A percentile compares a stretch with the other conserved stretches of the same genome.
phyloP scores from a whole-genome alignment of 2,113 vertebrate genomes.

The Conger conger region DNA sequence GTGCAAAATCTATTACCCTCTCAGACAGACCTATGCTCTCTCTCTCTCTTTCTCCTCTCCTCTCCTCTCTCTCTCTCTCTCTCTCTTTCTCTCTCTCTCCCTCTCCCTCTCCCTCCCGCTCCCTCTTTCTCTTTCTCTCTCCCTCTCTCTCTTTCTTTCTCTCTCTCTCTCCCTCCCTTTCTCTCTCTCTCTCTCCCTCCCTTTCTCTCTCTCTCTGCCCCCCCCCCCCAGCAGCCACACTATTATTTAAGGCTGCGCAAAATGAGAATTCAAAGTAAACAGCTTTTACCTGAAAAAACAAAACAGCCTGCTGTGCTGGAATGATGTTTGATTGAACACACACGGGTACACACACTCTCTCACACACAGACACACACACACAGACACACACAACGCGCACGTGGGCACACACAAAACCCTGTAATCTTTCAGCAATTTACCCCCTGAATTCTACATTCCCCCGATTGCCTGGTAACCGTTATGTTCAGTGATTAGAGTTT shows the following conservation, averaged over 20 bases:
- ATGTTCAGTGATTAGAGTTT: neutral
- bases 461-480: neutral
- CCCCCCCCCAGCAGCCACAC: neutral
- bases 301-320: constrained; percentile 7
- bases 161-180: neutral
- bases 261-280: constrained; percentile 17
- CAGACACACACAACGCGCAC: neutral
- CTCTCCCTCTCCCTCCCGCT: too few relatives aligned
- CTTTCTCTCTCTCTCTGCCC: neutral
- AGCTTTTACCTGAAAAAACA: constrained; percentile 25
- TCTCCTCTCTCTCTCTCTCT: neutral
- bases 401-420: neutral
- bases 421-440: constrained; percentile 13
- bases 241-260: neutral
- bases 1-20: neutral
- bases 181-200: neutral
- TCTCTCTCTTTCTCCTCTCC: neutral
- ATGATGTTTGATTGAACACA: constrained; percentile 26
- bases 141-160: too few relatives aligned
- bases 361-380: neutral
- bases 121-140: neutral
- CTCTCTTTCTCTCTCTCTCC: neutral
- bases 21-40: neutral
- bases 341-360: too few relatives aligned
- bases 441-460: neutral